A percentile compares a stretch with the other conserved stretches of the same genome.
phyloP scores from a whole-genome alignment of 53 echinoderm and acorn worm species.

The Paracentrotus lividus region DNA sequence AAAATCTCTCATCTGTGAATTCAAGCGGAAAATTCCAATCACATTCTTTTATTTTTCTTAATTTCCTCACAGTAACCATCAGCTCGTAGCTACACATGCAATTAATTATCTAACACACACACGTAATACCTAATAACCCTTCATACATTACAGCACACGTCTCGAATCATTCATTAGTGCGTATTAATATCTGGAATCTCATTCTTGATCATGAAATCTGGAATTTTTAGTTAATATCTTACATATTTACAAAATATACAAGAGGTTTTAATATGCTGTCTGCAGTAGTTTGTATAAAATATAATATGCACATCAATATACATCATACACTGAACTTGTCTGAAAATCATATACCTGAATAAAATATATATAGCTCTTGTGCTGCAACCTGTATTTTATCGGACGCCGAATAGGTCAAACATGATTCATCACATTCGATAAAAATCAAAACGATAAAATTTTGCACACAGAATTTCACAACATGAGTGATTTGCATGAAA shows the following conservation, averaged over 20 bases:
- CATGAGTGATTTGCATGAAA: neutral
- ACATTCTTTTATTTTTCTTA: neutral
- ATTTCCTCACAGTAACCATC: neutral
- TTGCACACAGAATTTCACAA: neutral
- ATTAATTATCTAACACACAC: neutral
- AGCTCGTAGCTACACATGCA: constrained; percentile 6
- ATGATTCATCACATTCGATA: neutral
- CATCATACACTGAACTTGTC: neutral
- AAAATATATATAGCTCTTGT: neutral
- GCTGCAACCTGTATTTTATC: neutral
- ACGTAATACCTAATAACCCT: neutral
- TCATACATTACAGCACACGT: constrained; percentile 18
- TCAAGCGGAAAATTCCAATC: neutral
- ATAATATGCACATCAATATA: constrained; percentile 38
- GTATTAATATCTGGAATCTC: constrained; percentile 51
- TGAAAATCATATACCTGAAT: constrained; percentile 2
- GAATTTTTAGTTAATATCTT: constrained; percentile 36
- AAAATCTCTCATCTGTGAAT: no score
- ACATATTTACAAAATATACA: constrained; percentile 34
- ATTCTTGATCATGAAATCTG: neutral
- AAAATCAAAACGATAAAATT: neutral
- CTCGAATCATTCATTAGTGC: neutral
- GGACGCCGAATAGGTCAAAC: constrained; percentile 18
- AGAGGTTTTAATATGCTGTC: neutral
- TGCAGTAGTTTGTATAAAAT: constrained; percentile 49